phyloP scores from a whole-genome alignment of 2,113 vertebrate genomes.

The Anolis sagrei region DNA sequence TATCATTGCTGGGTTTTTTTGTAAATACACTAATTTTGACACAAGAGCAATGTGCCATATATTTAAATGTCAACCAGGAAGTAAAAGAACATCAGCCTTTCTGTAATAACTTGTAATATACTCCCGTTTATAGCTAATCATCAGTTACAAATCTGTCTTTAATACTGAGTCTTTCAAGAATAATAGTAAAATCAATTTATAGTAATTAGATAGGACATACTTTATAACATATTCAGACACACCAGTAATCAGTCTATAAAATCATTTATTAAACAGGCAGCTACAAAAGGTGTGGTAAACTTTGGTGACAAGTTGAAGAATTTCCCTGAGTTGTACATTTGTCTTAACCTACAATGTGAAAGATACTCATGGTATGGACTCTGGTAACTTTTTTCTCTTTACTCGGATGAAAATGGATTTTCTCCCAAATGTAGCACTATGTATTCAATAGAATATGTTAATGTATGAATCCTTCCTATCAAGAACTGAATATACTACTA shows the following conservation, averaged over 20 bases:
- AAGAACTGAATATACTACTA: background rate
- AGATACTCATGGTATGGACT: background rate
- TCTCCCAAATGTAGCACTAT: background rate
- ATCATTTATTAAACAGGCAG: background rate
- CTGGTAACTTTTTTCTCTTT: background rate
- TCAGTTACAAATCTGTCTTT: background rate
- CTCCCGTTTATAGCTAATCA: background rate
- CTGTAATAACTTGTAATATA: background rate
- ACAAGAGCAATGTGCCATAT: background rate
- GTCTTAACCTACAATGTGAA: background rate
- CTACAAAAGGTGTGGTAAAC: background rate
- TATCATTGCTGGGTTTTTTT: background rate
- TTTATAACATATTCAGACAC: background rate
- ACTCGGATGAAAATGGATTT: background rate
- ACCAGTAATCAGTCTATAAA: background rate
- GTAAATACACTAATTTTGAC: background rate
- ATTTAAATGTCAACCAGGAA: background rate
- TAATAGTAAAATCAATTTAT: background rate
- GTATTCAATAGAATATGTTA: background rate
- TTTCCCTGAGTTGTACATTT: background rate
- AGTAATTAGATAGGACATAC: background rate
- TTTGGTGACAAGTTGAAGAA: background rate
- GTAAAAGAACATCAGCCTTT: background rate
- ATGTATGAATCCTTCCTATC: background rate
- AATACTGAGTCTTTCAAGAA: background rate